phyloP scores from a whole-genome alignment of 30 jellyfish, hydroid and myxozoan species.

The Pseudorhiza aurosa region DNA sequence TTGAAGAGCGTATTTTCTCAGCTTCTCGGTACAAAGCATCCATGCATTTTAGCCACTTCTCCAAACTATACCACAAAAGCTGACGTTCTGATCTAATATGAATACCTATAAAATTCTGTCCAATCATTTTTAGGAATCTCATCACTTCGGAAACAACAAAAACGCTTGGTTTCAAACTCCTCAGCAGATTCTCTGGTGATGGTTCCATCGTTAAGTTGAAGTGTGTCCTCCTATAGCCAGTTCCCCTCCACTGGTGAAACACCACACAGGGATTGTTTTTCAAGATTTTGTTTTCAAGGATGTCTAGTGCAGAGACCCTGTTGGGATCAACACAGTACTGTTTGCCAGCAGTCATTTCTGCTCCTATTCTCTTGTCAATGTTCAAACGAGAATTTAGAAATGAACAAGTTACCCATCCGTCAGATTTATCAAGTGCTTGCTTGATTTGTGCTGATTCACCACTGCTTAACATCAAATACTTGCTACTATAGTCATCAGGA shows the following conservation, averaged over 20 bases:
- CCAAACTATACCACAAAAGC: conserved; percentile 79
- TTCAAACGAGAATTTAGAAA: conserved; percentile 64
- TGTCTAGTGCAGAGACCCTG: conserved; percentile 28
- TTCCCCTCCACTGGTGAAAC: conserved; percentile 91
- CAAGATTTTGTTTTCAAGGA: conserved; percentile 49
- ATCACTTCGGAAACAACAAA: conserved; percentile 67
- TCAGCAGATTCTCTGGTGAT: conserved; percentile 55
- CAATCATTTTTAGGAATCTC: conserved; percentile 43
- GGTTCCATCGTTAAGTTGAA: conserved; percentile 53
- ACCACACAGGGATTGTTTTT: conserved; percentile 71
- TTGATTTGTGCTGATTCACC: conserved; percentile 30
- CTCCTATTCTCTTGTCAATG: conserved; percentile 63
- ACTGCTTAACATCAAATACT: conserved; percentile 52
- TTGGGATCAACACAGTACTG: conserved; percentile 94
- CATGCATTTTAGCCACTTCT: conserved; percentile 73
- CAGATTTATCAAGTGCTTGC: conserved; percentile 13
- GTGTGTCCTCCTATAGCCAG: conserved; percentile 90
- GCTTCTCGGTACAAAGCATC: conserved; percentile 57
- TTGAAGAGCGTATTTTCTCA: conserved; percentile 1
- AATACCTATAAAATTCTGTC: conserved; percentile 68
- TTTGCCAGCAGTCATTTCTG: conserved; percentile 46
- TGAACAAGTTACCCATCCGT: conserved; percentile 85
- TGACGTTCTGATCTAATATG: conserved; percentile 96
- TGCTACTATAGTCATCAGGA: conserved; percentile 12
- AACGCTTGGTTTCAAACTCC: conserved; percentile 62